phyloP scores from a whole-genome alignment of 1,140 invertebrate genomes.

The Bombyx mori region ASM3026992v2 NC_085109.1:14970501-14971000 shows the following conservation, averaged over 20 bases:
- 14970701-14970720: too few relatives aligned
- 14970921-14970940: neutral
- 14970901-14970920: neutral
- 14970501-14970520: neutral
- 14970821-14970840: neutral
- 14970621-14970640: too few relatives aligned
- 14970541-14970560: conserved; percentile 7
- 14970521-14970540: conserved; percentile 12
- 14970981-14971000: neutral
- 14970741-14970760: too few relatives aligned
- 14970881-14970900: neutral
- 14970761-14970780: too few relatives aligned
- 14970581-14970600: neutral
- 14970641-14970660: too few relatives aligned
- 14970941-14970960: neutral
- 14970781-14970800: too few relatives aligned
- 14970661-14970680: too few relatives aligned
- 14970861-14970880: neutral
- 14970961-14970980: neutral
- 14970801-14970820: neutral
- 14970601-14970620: too few relatives aligned
- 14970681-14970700: too few relatives aligned
- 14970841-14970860: neutral
- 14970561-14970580: neutral
- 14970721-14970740: too few relatives aligned